These are phyloP conservation scores for Prinia subflava DNA, from an alignment of 2,113 vertebrate species.

Conservation along the genomic window DNA sequence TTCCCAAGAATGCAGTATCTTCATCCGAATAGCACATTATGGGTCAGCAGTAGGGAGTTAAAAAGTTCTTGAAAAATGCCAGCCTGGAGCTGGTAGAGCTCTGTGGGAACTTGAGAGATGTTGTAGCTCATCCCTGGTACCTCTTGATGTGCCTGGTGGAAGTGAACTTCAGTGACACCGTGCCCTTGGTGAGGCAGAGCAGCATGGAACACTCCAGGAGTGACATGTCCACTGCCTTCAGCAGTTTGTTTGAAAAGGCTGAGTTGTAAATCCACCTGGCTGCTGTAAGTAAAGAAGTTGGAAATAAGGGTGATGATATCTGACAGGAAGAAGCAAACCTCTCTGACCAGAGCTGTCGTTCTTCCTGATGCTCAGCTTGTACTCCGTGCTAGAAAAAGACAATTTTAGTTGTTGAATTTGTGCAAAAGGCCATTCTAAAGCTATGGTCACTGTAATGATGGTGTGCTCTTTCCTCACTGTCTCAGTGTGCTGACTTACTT, in stretches of 20 bases:
- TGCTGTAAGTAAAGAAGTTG: background rate
- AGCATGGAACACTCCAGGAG: accelerated
- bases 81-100: background rate
- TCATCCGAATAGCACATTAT: background rate
- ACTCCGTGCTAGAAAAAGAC: background rate
- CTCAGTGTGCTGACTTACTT: background rate
- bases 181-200: background rate
- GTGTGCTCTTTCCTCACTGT: background rate
- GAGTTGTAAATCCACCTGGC: background rate
- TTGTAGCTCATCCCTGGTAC: background rate
- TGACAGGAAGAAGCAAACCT: background rate
- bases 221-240: background rate
- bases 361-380: background rate
- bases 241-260: background rate
- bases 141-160: background rate
- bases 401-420: background rate
- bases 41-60: background rate
- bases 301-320: background rate
- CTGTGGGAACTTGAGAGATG: background rate
- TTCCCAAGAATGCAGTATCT: background rate
- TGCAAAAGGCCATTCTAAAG: background rate
- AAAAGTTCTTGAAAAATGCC: background rate
- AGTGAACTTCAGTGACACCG: background rate
- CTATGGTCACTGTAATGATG: background rate
- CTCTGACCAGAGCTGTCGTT: background rate